A percentile compares a stretch with the other conserved stretches of the same genome.
phyloP scores from a whole-genome alignment of 2,888 invertebrate genomes.

The Synergus japonicus region DNA sequence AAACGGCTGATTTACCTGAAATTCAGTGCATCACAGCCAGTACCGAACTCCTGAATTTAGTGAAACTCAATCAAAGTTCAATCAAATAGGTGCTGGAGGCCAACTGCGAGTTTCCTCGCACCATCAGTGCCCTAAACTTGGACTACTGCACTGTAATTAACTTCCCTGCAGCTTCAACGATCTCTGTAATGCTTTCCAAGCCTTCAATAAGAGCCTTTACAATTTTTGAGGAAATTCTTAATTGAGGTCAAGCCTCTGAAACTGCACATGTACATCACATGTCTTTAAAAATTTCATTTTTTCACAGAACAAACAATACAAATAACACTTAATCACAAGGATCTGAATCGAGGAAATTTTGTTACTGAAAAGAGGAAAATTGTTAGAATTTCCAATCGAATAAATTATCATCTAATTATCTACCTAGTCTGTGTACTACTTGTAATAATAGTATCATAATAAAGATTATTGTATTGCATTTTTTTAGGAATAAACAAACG shows the following conservation, averaged over 20 bases:
- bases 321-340: too few relatives aligned
- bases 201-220: background rate
- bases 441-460: background rate
- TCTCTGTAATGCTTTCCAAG: background rate
- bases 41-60: constrained; percentile 31
- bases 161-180: background rate
- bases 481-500: background rate
- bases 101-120: background rate
- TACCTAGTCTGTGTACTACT: background rate
- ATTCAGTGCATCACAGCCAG: constrained; percentile 45
- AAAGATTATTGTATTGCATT: background rate
- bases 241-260: constrained; percentile 18
- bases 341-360: background rate
- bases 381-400: background rate
- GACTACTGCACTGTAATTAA: background rate
- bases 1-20: constrained; percentile 69
- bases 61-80: constrained; percentile 40
- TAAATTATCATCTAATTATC: constrained; percentile 6
- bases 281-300: background rate
- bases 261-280: background rate
- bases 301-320: background rate
- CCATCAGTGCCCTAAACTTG: background rate
- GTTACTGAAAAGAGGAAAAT: background rate
- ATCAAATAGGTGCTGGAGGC: constrained; percentile 33
- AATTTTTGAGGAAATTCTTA: constrained; percentile 38